Evolutionary conservation across 2,888 invertebrate species (phyloP).

Genomic region (Andrena bucephala): DNA sequence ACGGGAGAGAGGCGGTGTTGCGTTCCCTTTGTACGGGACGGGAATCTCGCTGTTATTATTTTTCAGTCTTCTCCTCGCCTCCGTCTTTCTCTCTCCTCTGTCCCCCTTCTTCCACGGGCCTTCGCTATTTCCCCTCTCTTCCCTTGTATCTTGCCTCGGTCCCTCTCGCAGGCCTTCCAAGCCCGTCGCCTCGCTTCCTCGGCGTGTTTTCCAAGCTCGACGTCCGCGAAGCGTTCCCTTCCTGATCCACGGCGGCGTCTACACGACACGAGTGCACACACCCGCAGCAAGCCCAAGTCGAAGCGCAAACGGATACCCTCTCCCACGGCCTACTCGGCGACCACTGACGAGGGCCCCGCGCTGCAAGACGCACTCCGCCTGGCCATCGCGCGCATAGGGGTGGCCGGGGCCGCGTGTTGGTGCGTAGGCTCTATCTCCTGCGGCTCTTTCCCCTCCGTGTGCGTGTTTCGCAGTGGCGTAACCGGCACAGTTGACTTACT

Average conservation of each 20-base stretch:
- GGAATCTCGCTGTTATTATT: background rate
- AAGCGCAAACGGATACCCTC: slow-evolving; percentile 59
- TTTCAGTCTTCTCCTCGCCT: background rate
- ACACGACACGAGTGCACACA: slow-evolving; percentile 58
- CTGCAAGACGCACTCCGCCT: slow-evolving; percentile 51
- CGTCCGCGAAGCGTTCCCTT: background rate
- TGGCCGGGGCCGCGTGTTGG: slow-evolving; percentile 50
- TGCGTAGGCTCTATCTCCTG: slow-evolving; percentile 3
- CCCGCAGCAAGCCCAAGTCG: slow-evolving; percentile 36
- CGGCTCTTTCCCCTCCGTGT: slow-evolving; percentile 18
- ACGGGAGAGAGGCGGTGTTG: background rate
- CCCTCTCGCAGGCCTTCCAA: background rate
- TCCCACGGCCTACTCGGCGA: slow-evolving; percentile 68
- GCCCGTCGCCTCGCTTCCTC: background rate
- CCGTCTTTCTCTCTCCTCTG: background rate
- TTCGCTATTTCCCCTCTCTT: background rate
- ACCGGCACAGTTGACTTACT: slow-evolving; percentile 33
- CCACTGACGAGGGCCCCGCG: slow-evolving; percentile 68
- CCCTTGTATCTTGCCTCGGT: background rate
- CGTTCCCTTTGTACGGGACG: background rate
- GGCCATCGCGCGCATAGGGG: slow-evolving; percentile 62
- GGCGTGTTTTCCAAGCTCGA: background rate
- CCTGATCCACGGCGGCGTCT: background rate
- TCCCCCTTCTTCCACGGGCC: background rate
- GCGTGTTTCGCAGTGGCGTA: slow-evolving; percentile 62